Evolutionary conservation across 2,113 vertebrate genomes (phyloP), one percentile per base, ranked within the genome.

Genomic region (Chaetura pelagica): DNA sequence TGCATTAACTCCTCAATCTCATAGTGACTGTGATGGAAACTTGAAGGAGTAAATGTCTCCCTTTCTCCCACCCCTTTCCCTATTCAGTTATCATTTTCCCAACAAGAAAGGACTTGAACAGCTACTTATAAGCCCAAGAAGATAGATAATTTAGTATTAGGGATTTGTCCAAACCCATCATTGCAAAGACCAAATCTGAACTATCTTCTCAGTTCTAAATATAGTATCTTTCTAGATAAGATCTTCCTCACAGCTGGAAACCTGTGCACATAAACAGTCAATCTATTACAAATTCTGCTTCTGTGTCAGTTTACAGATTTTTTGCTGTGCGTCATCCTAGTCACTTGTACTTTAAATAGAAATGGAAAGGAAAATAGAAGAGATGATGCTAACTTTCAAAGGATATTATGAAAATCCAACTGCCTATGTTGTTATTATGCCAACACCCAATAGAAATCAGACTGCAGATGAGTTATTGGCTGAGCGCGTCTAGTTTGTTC

Each of bases 201-300:
- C 1, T 13, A 12, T 19, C 15, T 69, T 77, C 51, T 81, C 19
- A 15, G 5, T 62, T 84, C 30, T 77, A 84, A 55, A 62, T 38
- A 26, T 3, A 35, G 7, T 40, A 13, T 22, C 10, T 61, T 51
- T 76, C 24, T 40, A 64, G 10, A 26, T 18, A 81, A 87, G 4
- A 6, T 64, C 2, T 69, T 87, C 21, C 27, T 10, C 30, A 68
- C 4, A 7, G 44, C 3, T 40, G 7, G 20, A 93, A 83, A 35
- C 2, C 12, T 35, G 16, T 46, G 16, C n/a, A 54, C 15, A 49
- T 10, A 80, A 40, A 15, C 0, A 2, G 17, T 27, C 7, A 2
- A 15, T 27, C 6, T 34, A 26, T 46, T n/a, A 71, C 9, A 91
- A 87, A 76, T 87, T 57, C 15, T 87, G 5, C 10, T 64, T 91